Evolutionary conservation across 2,113 vertebrate genomes (phyloP), one percentile per base, ranked within the genome.

Genomic region (Mesembrinibis cayennensis): DNA sequence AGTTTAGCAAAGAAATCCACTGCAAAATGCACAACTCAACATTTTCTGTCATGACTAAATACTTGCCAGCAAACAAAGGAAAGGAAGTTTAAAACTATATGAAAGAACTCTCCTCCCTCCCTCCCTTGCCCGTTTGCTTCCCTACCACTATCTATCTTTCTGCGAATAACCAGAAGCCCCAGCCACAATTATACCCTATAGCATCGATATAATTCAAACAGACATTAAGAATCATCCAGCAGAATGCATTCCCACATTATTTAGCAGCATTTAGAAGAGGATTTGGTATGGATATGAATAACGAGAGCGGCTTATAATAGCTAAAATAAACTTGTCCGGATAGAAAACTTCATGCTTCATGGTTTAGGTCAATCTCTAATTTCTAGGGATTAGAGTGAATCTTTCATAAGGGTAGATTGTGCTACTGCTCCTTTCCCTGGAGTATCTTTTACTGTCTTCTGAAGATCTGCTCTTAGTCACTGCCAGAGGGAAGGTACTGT

Each of bases 331-430:
- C 73, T 77, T 91, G 45, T 70, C 34, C 0, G 0, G 74, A 71
- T n/a, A 93, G 49, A 91, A 91, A 93, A 80, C 61, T 65, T 91
- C 40, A 85, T 89, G 65, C 26, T 93, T 95, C 58, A n/a, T 55
- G 49, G 67, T 93, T 95, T 93, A 94, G 78, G 89, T 82, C 78
- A 93, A 59, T 66, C 70, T 93, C 52, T 96, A 95, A 97, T 89
- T 95, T 96, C 87, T 90, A 88, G 89, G 73, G 82, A 95, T 96
- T 97, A 85, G 71, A 87, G 26, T 50, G 53, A 86, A 66, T 82
- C 66, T 91, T 93, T 96, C 83, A 77, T 66, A 65, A 89, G 17
- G 19, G 49, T 72, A 65, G 83, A 96, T 91, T 94, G 89, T 89
- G 49, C 73, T 79, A 65, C 53, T 1, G 7, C 42, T 90, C 52